Conservation (phyloP, 2,113 vertebrate species). For the Beaufortia kweichowensis region DNA sequence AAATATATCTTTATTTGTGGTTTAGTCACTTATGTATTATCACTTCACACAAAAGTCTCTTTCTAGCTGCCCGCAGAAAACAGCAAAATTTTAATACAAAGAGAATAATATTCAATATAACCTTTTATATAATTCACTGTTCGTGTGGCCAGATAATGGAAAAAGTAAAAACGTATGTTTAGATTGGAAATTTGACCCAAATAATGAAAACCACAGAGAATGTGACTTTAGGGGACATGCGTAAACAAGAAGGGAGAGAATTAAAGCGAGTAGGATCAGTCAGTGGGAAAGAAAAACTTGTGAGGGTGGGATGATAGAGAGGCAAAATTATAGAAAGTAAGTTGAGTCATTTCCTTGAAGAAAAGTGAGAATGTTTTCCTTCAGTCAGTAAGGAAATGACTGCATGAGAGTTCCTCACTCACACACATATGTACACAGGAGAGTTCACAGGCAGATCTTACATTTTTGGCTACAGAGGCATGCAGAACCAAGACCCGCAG, state of each 20-base stretch:
- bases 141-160: background rate
- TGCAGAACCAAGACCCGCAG: conserved; percentile 29
- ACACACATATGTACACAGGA: conserved; percentile 67
- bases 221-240: background rate
- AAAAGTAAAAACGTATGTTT: background rate
- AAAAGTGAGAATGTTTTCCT: conserved; percentile 72
- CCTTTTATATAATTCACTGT: background rate
- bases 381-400: conserved; percentile 74
- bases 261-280: conserved; percentile 24
- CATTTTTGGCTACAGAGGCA: conserved; percentile 45
- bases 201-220: background rate
- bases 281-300: background rate
- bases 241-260: conserved; percentile 7
- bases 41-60: background rate
- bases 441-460: conserved; percentile 34
- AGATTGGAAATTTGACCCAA: conserved; percentile 7
- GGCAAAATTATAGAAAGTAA: conserved; percentile 13
- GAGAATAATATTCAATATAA: background rate
- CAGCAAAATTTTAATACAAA: too few relatives aligned
- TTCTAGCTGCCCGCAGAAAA: too few relatives aligned
- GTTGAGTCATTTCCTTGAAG: conserved; percentile 72
- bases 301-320: conserved; percentile 27
- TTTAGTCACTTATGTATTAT: too few relatives aligned
- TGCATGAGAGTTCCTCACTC: conserved; percentile 58
- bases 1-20: too few relatives aligned